Conservation (phyloP, 1,140 invertebrate species). For the Sycobia sp. region DNA sequence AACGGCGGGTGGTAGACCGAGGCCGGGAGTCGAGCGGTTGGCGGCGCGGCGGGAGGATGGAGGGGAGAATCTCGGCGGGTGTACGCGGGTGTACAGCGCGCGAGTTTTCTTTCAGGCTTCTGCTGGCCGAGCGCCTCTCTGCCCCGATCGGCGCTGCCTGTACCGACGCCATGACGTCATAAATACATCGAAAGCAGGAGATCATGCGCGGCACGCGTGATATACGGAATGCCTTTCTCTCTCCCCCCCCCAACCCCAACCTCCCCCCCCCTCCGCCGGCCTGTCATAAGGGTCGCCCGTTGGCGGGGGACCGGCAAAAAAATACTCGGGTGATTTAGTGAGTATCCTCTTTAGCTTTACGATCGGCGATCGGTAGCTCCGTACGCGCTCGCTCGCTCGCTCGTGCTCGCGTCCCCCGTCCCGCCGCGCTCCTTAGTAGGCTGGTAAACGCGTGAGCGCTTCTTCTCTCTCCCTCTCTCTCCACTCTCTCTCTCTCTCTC, state of each 20-base stretch:
- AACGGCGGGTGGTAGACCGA: too few relatives aligned
- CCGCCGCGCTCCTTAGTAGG: not conserved
- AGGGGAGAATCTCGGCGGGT: too few relatives aligned
- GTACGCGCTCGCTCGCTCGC: too few relatives aligned
- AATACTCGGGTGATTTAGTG: slow-evolving; percentile 21
- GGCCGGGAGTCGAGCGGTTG: too few relatives aligned
- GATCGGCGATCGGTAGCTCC: slow-evolving; percentile 7
- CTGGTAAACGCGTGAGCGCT: not conserved
- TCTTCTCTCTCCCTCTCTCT: not conserved
- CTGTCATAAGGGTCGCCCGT: not conserved
- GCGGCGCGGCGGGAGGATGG: too few relatives aligned
- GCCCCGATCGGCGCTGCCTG: not conserved
- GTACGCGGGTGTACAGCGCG: too few relatives aligned
- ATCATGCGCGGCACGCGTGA: not conserved
- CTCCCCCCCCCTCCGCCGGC: too few relatives aligned
- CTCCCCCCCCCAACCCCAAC: too few relatives aligned
- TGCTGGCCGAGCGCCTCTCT: not conserved
- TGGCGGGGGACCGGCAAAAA: slow-evolving; percentile 1
- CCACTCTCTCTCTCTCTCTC: not conserved
- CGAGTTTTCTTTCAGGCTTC: too few relatives aligned
- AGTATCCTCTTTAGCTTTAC: slow-evolving; percentile 18
- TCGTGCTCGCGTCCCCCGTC: not conserved
- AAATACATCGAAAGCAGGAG: slow-evolving; percentile 15
- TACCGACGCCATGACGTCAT: slow-evolving; percentile 4
- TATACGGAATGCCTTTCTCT: slow-evolving; percentile 23